Evolutionary conservation across 2,797 vertebrate genomes (phyloP).

Genomic region (Tamandua tetradactyla): DNA sequence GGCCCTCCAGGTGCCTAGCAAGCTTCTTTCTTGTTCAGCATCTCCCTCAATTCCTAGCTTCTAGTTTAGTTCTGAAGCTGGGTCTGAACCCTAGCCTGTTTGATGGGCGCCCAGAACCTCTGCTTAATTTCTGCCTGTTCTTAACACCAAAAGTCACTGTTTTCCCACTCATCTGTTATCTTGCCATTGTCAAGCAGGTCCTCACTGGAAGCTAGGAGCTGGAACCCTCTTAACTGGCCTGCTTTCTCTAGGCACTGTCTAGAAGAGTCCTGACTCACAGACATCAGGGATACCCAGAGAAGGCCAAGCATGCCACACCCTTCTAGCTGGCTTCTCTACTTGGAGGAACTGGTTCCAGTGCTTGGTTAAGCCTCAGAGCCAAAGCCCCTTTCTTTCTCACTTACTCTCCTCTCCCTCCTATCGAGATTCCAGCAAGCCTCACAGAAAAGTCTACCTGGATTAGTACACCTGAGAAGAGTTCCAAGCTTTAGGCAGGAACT

Average conservation of each 20-base stretch:
- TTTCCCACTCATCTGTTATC: not conserved
- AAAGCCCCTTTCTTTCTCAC: rapidly evolving
- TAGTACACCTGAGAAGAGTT: rapidly evolving
- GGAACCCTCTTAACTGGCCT: not conserved
- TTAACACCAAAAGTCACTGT: not conserved
- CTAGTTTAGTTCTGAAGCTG: not conserved
- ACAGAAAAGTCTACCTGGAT: too few relatives aligned
- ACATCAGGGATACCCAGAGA: not conserved
- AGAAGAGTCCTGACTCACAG: not conserved
- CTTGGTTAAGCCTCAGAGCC: not conserved
- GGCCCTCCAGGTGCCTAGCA: rapidly evolving
- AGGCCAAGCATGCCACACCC: rapidly evolving
- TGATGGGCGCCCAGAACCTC: not conserved
- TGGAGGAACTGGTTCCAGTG: not conserved
- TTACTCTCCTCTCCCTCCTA: not conserved
- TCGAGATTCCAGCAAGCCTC: not conserved
- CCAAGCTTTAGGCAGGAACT: rapidly evolving
- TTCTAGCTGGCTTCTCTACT: not conserved
- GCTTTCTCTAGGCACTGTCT: not conserved
- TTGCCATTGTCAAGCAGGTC: too few relatives aligned
- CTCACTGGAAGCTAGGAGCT: not conserved
- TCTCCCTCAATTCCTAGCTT: not conserved
- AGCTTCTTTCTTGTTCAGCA: not conserved
- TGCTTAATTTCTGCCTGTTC: not conserved
- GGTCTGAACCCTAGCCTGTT: too few relatives aligned